Evolutionary conservation across 2,113 vertebrate species (phyloP).

Genomic region (Mugil cephalus): DNA sequence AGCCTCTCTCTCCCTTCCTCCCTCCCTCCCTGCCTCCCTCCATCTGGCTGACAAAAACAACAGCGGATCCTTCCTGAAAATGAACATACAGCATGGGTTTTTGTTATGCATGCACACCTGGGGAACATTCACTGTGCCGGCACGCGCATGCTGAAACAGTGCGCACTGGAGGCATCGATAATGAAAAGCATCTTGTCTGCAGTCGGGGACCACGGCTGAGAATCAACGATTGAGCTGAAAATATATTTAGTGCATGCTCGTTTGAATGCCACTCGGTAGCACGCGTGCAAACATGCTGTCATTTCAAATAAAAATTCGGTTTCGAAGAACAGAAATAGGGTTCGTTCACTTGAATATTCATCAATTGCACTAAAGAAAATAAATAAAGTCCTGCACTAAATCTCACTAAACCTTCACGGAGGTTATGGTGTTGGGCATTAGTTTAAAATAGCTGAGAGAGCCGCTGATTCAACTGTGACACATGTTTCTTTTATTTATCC

Average conservation of each 20-base stretch:
- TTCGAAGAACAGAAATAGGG: constrained; percentile 31
- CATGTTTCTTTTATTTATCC: no score
- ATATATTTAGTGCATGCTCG: constrained; percentile 1
- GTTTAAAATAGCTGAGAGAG: no score
- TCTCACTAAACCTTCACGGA: no score
- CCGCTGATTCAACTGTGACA: no score
- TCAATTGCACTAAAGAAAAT: no score
- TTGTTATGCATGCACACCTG: constrained; percentile 37
- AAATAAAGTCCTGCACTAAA: no score
- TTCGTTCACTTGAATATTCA: constrained; percentile 5
- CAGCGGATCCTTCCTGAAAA: constrained; percentile 33
- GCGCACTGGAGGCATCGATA: constrained; percentile 5
- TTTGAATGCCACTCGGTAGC: neutral
- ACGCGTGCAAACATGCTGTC: neutral
- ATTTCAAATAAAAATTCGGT: constrained; percentile 42
- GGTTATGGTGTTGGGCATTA: no score
- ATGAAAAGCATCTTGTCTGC: constrained; percentile 7
- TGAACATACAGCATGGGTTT: constrained; percentile 15
- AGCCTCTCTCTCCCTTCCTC: neutral
- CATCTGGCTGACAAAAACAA: constrained; percentile 35
- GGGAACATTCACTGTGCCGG: constrained; percentile 3
- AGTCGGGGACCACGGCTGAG: constrained; percentile 10
- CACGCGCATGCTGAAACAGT: neutral
- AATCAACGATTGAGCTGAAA: constrained; percentile 40
- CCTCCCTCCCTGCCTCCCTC: neutral